Evolutionary conservation across 1,140 invertebrate species (phyloP), one percentile per base, ranked within the genome.

Genomic region (Lepidurus couesii): DNA sequence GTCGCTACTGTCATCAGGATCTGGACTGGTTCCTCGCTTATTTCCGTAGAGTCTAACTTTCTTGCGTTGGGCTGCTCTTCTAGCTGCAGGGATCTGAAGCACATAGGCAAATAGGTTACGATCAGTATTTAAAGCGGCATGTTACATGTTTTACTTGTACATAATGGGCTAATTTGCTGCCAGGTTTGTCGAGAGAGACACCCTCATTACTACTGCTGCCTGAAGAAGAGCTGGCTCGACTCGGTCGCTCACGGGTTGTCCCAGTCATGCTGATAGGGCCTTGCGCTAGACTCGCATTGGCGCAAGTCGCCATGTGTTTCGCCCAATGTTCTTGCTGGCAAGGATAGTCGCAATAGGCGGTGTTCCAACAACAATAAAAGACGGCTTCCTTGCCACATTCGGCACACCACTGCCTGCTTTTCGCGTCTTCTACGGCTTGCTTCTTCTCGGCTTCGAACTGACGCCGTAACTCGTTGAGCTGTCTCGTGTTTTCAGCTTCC

Each of bases 311-410:
- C 86, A 88, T 86, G 81, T 89, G 88, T 9, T 83, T 81, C 0
- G 87, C 86, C 88, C 88, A 89, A 82, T 88, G 87, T 9, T 83
- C 80, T 82, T 88, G 86, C 82, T 88, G 86, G 82, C 95, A 97
- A 4, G 90, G 87, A 84, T 93, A 93, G 86, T 92, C 92, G 85
- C 95, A 97, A 84, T 97, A 97, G 44, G 93, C 92, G 0, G 95
- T 96, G 85, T 96, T 97, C 95, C 95, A 97, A 83, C 95, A 97
- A 83, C 95, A 97, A 85, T 95, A 96, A 84, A 95, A 95, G 80
- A 93, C 89, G 0, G 95, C 93, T 85, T 96, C 94, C 80, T 92
- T 91, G 74, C 89, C 89, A 86, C 95, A 97, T 82, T 90, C 89
- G 0, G 92, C 90, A 84, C 95, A 97, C 95, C 95, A 95, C 83